Evolutionary conservation across 2,888 invertebrate species (phyloP).

Genomic region (Deroplatys truncata): DNA sequence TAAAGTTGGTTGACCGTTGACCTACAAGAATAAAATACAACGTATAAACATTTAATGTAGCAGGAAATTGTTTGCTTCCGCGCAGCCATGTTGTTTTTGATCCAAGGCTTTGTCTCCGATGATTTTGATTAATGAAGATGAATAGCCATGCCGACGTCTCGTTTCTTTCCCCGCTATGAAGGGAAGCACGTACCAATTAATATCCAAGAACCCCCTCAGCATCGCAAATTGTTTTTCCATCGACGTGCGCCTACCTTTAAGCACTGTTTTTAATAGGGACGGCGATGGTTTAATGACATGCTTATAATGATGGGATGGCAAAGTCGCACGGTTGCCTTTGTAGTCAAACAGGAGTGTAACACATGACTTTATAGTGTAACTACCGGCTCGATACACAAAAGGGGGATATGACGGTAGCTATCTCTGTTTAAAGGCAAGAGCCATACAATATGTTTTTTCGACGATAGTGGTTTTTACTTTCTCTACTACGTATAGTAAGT

Average conservation of each 20-base stretch:
- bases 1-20: background rate
- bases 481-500: too few relatives aligned
- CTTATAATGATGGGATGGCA: background rate
- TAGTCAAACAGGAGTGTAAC: too few relatives aligned
- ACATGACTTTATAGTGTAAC: too few relatives aligned
- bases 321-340: too few relatives aligned
- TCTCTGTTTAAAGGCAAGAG: too few relatives aligned
- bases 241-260: background rate
- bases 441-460: too few relatives aligned
- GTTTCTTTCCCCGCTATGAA: background rate
- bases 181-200: background rate
- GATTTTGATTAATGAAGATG: background rate
- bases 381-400: too few relatives aligned
- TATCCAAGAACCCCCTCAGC: background rate
- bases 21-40: background rate
- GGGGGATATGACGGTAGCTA: too few relatives aligned
- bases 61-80: background rate
- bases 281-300: background rate
- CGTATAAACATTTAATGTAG: background rate
- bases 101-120: background rate
- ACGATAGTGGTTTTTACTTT: too few relatives aligned
- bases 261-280: background rate
- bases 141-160: background rate
- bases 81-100: background rate
- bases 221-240: background rate